phyloP scores from a whole-genome alignment of 2,888 invertebrate species.

The Zele albiditarsus region DNA sequence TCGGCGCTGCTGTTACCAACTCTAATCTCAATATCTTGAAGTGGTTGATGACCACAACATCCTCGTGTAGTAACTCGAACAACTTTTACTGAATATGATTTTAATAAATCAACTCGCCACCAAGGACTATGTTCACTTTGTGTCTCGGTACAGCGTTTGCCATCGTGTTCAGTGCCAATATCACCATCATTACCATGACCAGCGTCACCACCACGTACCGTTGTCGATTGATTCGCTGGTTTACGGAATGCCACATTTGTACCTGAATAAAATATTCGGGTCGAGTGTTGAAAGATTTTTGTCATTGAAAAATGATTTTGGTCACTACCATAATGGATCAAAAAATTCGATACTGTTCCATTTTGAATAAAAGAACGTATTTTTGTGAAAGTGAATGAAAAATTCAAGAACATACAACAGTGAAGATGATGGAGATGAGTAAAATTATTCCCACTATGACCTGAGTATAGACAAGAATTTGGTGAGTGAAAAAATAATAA shows the following conservation, averaged over 20 bases:
- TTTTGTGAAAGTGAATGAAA: too few species aligned
- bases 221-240: constrained; percentile 93
- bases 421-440: too few species aligned
- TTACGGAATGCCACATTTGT: constrained; percentile 90
- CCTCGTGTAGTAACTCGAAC: constrained; percentile 90
- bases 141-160: constrained; percentile 91
- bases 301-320: neutral
- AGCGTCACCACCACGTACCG: constrained; percentile 87
- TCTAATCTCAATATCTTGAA: constrained; percentile 90
- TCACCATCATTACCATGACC: constrained; percentile 92
- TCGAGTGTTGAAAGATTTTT: neutral
- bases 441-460: too few species aligned
- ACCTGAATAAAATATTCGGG: constrained; percentile 74
- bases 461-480: too few species aligned
- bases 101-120: constrained; percentile 92
- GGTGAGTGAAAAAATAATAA: too few species aligned
- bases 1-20: constrained; percentile 94
- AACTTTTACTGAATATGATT: constrained; percentile 88
- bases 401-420: too few species aligned
- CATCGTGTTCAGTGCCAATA: constrained; percentile 87
- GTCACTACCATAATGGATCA: too few species aligned
- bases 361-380: too few species aligned
- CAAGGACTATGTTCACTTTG: constrained; percentile 92
- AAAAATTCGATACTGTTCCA: too few species aligned
- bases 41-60: constrained; percentile 88